These are phyloP conservation scores for Stomatorhinus walkeri DNA, from an alignment of 2,797 vertebrate species.

Conservation along the genomic window DNA sequence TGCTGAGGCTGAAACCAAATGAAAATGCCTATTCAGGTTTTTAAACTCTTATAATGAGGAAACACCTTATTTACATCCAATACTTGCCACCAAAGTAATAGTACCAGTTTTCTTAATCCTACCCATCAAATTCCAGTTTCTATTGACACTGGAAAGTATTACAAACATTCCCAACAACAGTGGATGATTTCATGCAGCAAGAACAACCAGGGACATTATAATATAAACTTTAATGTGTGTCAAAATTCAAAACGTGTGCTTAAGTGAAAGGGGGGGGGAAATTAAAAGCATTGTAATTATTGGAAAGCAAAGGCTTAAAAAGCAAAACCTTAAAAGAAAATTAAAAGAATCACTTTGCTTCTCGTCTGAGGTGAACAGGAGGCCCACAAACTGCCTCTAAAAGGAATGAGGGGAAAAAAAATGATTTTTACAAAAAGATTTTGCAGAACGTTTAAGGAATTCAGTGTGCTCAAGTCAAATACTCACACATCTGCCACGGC, in stretches of 20 bases:
- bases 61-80: neutral
- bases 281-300: neutral
- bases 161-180: neutral
- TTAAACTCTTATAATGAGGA: neutral
- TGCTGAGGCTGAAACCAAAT: neutral
- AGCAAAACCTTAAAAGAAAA: neutral
- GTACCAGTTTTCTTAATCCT: neutral
- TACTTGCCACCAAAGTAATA: neutral
- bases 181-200: neutral
- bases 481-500: conserved; percentile 51
- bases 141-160: neutral
- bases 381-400: neutral
- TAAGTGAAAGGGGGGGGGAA: neutral
- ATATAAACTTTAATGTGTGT: neutral
- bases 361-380: neutral
- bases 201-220: neutral
- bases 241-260: neutral
- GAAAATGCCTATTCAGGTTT: neutral
- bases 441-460: neutral
- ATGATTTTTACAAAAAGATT: neutral
- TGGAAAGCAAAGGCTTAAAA: neutral
- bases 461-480: neutral
- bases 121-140: neutral
- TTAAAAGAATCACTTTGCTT: neutral
- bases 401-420: neutral